These are phyloP conservation scores for Neuroscelio doddi DNA, from an alignment of 2,888 invertebrate genomes.

Conservation along the genomic window DNA sequence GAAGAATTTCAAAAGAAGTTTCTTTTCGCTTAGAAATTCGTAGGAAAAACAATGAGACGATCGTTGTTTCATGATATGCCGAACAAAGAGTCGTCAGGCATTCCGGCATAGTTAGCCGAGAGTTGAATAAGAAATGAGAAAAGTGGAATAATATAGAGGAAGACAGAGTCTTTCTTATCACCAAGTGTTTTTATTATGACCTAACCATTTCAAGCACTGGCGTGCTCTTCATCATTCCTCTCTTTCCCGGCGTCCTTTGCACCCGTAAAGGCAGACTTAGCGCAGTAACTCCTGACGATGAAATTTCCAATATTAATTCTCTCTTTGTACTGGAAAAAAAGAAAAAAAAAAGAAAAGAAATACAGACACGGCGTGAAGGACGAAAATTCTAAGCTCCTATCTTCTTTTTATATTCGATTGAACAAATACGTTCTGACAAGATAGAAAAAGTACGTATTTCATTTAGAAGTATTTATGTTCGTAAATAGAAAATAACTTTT, in stretches of 20 bases:
- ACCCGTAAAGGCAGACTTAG: constrained; percentile 21
- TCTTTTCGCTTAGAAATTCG: too few relatives aligned
- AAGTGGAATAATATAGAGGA: constrained; percentile 24
- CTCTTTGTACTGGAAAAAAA: constrained; percentile 1
- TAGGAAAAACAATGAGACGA: too few relatives aligned
- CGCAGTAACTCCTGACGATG: constrained; percentile 28
- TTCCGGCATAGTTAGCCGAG: constrained; percentile 4
- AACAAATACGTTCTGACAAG: background rate
- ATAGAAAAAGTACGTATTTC: constrained; percentile 1
- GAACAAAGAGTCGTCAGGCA: constrained; percentile 16
- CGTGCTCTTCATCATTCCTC: constrained; percentile 28
- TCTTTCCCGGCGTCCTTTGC: constrained; percentile 23
- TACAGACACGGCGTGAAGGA: constrained; percentile 7
- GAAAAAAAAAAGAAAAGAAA: constrained; percentile 3
- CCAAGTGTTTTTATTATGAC: constrained; percentile 40
- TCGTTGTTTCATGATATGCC: too few relatives aligned
- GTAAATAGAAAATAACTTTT: too few relatives aligned
- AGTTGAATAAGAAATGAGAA: constrained; percentile 18
- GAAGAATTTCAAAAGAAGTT: too few relatives aligned
- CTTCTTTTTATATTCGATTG: constrained; percentile 1
- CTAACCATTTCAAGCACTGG: constrained; percentile 33
- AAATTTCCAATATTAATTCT: constrained; percentile 40
- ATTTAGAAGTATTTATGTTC: too few relatives aligned
- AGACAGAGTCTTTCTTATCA: constrained; percentile 29
- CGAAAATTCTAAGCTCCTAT: constrained; percentile 5